Base-by-base conservation (phyloP, 1,140 invertebrate species). In the Bombus balteatus region DNA sequence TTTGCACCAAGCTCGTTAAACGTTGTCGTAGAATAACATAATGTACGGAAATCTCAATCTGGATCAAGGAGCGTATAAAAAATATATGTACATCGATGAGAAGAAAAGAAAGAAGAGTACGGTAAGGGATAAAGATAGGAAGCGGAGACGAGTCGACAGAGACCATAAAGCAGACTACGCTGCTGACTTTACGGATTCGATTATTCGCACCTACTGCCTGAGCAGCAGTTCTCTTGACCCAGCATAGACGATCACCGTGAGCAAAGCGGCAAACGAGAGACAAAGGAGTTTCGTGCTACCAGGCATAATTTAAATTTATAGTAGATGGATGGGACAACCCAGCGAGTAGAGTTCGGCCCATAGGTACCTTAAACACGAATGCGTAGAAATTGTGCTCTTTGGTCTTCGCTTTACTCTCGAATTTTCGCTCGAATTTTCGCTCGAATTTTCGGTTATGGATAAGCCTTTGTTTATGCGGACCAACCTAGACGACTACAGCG, bases 181-280 rank as follows among this genome's bases (percentile, higher is more conserved):
- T 90, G 88, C 85, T 90, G 89, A 90, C 89, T 90, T 90, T 89
- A 89, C 89, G 75, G 86, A 89, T 90, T 90, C 88, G 88, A 89
- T 89, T 90, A 90, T 89, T 90, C 86, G 77, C 68, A 62, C 78
- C 89, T 81, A 88, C 87, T 89, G 87, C 88, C 77, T 84, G 85
- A 82, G 75, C 88, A 87, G 88, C 88, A 90, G 66, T 89, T 90
- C 88, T 89, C 81, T 82, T n/a, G 57, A 81, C 70, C 39, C 70
- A 28, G 47, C 66, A 37, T 28, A 66, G 62, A n/a, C 71, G 79
- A 88, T 80, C 74, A 34, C 32, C 41, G 70, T 18, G 70, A 41
- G 65, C 32, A 32, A 32, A 68, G 47, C 32, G 25, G 53, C 22
- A 28, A 57, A 18, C 10, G 25, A 59, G 41, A 37, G 37, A 65